Percentiles rank a stretch among this genome's conserved stretches.
phyloP scores from a whole-genome alignment of 2,888 invertebrate genomes.

The Orthonevra nobilis region DNA sequence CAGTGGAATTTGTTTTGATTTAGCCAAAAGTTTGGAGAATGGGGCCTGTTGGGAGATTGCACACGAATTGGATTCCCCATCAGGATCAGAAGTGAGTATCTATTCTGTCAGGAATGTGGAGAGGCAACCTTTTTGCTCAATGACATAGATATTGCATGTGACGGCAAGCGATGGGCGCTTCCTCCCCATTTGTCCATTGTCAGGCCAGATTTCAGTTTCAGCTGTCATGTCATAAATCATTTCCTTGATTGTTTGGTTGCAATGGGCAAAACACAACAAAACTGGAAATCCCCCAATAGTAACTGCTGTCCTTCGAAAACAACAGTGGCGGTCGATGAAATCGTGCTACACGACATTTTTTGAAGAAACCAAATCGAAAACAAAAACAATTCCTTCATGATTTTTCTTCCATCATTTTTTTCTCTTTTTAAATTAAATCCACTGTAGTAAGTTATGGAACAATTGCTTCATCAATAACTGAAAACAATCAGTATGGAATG shows the following conservation, averaged over 20 bases:
- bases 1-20: slow-evolving; percentile 54
- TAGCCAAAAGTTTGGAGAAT: too few relatives aligned
- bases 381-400: too few relatives aligned
- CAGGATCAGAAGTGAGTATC: slow-evolving; percentile 46
- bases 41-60: slow-evolving; percentile 31
- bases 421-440: too few relatives aligned
- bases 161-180: slow-evolving; percentile 6
- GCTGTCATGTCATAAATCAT: slow-evolving; percentile 70
- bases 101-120: slow-evolving; percentile 51
- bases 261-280: slow-evolving; percentile 25
- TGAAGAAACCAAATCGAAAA: too few relatives aligned
- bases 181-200: slow-evolving; percentile 42
- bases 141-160: slow-evolving; percentile 63
- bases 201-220: slow-evolving; percentile 67
- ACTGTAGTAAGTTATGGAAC: too few relatives aligned
- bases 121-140: slow-evolving; percentile 56
- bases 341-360: too few relatives aligned
- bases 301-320: too few relatives aligned
- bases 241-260: slow-evolving; percentile 64
- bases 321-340: too few relatives aligned
- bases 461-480: too few relatives aligned
- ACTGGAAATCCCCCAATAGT: too few relatives aligned
- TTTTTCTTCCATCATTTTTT: too few relatives aligned
- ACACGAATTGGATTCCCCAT: slow-evolving; percentile 45
- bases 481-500: too few relatives aligned